phyloP scores from a whole-genome alignment of 1,140 invertebrate genomes.

The Trichonephila inaurata region DNA sequence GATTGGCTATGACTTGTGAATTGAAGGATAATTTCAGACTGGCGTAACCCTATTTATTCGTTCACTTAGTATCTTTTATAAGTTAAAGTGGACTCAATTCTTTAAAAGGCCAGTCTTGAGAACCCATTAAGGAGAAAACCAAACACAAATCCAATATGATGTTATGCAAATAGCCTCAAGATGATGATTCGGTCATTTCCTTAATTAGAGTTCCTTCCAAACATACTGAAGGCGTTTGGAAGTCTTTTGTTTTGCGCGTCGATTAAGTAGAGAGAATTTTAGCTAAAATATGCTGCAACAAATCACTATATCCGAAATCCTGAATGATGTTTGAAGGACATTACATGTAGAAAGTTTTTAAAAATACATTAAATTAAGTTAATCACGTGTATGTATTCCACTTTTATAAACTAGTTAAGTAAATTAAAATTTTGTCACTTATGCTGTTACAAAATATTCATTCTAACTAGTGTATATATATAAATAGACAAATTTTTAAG shows the following conservation, averaged over 20 bases:
- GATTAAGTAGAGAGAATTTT: conserved; percentile 11
- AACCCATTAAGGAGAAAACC: conserved; percentile 29
- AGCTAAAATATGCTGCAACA: conserved; percentile 26
- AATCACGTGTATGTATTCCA: too few relatives aligned
- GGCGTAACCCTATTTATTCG: background rate
- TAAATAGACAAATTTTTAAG: too few relatives aligned
- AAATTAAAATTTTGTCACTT: too few relatives aligned
- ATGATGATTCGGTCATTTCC: conserved; percentile 34
- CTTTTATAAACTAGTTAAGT: too few relatives aligned
- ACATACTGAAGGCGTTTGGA: conserved; percentile 40
- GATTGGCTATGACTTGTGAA: background rate
- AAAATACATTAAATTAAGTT: background rate
- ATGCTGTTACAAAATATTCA: too few relatives aligned
- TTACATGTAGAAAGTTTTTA: background rate
- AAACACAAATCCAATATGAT: conserved; percentile 35
- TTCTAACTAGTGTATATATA: too few relatives aligned
- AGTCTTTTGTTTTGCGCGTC: conserved; percentile 29
- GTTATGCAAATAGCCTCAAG: conserved; percentile 33
- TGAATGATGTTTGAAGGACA: background rate
- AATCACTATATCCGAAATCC: conserved; percentile 9
- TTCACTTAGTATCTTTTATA: background rate
- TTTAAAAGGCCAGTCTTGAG: background rate
- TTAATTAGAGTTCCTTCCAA: conserved; percentile 41
- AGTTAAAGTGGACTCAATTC: conserved; percentile 9
- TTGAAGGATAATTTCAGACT: background rate